A percentile compares a stretch with the other conserved stretches of the same genome.
Evolutionary conservation across 1,140 invertebrate genomes (phyloP).

Genomic region (Schlechtendalia chinensis): DNA sequence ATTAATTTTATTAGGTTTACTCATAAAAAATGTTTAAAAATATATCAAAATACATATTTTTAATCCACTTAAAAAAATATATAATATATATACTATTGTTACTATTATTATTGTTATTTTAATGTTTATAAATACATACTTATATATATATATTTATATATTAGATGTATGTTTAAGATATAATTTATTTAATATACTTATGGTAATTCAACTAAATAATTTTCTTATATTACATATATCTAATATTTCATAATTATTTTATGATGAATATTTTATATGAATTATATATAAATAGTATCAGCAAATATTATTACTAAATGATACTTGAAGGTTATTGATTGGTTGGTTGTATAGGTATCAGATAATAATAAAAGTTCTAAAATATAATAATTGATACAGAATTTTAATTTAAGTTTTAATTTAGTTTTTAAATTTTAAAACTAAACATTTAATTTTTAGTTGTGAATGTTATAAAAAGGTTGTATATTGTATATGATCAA

Average conservation of each 20-base stretch:
- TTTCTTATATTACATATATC: background rate
- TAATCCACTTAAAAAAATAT: background rate
- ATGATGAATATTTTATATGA: background rate
- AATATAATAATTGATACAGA: too few species aligned
- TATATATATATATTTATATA: background rate
- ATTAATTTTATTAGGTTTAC: constrained; percentile 22
- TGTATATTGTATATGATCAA: too few species aligned
- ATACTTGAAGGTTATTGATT: too few species aligned
- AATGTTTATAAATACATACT: constrained; percentile 12
- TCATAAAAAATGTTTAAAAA: background rate
- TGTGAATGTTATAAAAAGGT: too few species aligned
- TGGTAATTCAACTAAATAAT: background rate
- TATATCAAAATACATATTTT: background rate
- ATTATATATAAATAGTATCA: too few species aligned
- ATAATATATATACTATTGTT: background rate
- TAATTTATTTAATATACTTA: background rate
- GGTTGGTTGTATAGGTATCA: too few species aligned
- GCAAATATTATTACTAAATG: background rate
- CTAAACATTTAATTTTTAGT: too few species aligned
- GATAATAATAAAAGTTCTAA: too few species aligned
- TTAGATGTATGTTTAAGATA: background rate
- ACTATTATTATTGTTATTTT: background rate
- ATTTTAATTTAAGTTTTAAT: too few species aligned
- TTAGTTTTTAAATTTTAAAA: too few species aligned
- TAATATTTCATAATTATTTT: background rate